These are phyloP conservation scores for Grus americana DNA, from an alignment of 2,113 vertebrate genomes.

Conservation along the genomic window DNA sequence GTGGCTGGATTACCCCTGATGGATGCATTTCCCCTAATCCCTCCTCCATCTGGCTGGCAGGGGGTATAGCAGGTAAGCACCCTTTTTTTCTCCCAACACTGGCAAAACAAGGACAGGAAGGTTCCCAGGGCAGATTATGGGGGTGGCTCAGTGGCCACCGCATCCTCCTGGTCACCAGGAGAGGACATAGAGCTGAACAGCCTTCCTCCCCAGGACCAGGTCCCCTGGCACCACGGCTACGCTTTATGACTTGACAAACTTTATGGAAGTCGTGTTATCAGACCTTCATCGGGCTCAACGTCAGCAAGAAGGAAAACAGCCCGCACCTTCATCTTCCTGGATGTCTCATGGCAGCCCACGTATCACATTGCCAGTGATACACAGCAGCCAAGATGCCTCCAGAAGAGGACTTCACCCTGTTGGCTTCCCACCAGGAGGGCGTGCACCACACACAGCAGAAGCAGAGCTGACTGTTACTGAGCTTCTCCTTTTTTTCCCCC, in stretches of 20 bases:
- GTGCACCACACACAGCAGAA: background rate
- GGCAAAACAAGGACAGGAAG: background rate
- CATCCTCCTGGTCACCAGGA: background rate
- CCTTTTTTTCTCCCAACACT: background rate
- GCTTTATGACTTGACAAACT: background rate
- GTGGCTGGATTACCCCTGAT: conserved; percentile 81
- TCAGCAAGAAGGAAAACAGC: background rate
- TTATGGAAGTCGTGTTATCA: background rate
- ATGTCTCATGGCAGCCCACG: background rate
- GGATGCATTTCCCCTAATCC: conserved; percentile 70
- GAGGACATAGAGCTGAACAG: background rate
- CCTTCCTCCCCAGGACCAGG: background rate
- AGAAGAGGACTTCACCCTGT: conserved; percentile 26
- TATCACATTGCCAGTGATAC: background rate
- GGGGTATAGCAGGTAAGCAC: conserved; percentile 89
- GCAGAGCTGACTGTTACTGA: background rate
- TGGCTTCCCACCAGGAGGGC: background rate
- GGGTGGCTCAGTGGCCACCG: background rate
- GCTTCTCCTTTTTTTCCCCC: background rate
- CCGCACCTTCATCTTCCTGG: background rate
- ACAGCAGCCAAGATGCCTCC: background rate
- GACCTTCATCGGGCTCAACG: background rate
- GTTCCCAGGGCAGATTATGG: background rate
- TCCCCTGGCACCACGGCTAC: background rate
- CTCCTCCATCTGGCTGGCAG: conserved; percentile 86